Evolutionary conservation across 2,113 vertebrate genomes (phyloP).

Genomic region (Galbula dea): DNA sequence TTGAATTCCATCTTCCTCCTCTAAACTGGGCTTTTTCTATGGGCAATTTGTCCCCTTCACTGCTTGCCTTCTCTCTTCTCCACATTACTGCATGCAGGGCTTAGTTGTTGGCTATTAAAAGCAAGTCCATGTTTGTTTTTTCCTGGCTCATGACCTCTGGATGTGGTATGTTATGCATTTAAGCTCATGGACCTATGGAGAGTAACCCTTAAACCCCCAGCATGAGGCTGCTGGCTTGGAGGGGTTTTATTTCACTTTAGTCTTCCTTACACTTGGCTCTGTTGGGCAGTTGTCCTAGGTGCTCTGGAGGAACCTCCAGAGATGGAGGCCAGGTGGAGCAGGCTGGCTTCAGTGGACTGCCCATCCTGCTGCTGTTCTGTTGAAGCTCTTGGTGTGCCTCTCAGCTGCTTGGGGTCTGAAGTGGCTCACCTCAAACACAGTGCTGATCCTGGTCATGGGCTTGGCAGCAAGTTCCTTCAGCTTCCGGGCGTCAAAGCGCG

Average conservation of each 20-base stretch:
- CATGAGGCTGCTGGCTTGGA: not conserved
- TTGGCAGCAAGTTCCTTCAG: conserved; percentile 84
- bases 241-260: not conserved
- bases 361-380: conserved; percentile 87
- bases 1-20: not conserved
- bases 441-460: conserved; percentile 75
- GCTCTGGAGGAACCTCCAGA: not conserved
- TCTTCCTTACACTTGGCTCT: not conserved
- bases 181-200: not conserved
- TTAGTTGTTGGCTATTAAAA: not conserved
- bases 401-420: conserved; percentile 77
- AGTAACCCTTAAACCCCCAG: not conserved
- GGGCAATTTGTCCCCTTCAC: not conserved
- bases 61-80: not conserved
- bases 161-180: not conserved
- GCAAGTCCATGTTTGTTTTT: not conserved
- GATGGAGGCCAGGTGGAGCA: not conserved
- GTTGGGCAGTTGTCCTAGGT: not conserved
- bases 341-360: conserved; percentile 21
- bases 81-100: not conserved
- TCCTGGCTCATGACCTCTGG: not conserved
- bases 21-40: not conserved
- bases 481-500: conserved; percentile 88
- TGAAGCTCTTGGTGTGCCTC: conserved; percentile 83
- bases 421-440: conserved; percentile 75